phyloP scores from a whole-genome alignment of 1,140 invertebrate species.

The Danaus plexippus region DNA sequence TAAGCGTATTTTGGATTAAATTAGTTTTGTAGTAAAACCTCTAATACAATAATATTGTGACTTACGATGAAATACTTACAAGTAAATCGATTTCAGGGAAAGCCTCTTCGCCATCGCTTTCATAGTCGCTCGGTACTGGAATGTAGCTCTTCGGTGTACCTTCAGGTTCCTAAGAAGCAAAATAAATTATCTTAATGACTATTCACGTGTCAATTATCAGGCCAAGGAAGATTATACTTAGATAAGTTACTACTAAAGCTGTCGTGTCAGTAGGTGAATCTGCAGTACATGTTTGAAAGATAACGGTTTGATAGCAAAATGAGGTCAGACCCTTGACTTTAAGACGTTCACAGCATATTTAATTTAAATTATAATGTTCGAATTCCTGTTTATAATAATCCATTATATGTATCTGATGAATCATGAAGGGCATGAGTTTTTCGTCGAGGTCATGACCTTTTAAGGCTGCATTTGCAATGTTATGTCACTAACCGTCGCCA shows the following conservation, averaged over 20 bases:
- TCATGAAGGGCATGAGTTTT: too few relatives aligned
- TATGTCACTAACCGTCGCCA: too few relatives aligned
- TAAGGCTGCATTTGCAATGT: too few relatives aligned
- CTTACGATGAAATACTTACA: constrained; percentile 38
- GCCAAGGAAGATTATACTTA: not conserved
- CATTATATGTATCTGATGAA: too few relatives aligned
- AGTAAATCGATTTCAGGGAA: constrained; percentile 54
- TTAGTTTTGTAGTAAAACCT: too few relatives aligned
- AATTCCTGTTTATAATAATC: too few relatives aligned
- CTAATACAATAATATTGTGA: too few relatives aligned
- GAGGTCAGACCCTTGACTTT: constrained; percentile 9
- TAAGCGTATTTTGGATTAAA: too few relatives aligned
- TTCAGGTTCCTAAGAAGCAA: constrained; percentile 44
- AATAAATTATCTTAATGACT: constrained; percentile 4
- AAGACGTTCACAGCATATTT: too few relatives aligned
- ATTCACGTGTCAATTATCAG: too few relatives aligned
- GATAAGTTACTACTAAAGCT: constrained; percentile 12
- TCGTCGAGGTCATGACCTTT: too few relatives aligned
- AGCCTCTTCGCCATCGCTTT: constrained; percentile 62
- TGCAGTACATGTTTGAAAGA: constrained; percentile 10
- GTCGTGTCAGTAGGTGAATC: constrained; percentile 16
- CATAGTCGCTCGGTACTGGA: constrained; percentile 46
- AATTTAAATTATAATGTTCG: too few relatives aligned
- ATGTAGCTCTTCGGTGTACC: constrained; percentile 37
- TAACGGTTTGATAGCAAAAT: constrained; percentile 20